Percentiles rank a stretch among this genome's conserved stretches.
Conservation (phyloP, 2,113 vertebrate species). For the Stomatorhinus ivindoensis region DNA sequence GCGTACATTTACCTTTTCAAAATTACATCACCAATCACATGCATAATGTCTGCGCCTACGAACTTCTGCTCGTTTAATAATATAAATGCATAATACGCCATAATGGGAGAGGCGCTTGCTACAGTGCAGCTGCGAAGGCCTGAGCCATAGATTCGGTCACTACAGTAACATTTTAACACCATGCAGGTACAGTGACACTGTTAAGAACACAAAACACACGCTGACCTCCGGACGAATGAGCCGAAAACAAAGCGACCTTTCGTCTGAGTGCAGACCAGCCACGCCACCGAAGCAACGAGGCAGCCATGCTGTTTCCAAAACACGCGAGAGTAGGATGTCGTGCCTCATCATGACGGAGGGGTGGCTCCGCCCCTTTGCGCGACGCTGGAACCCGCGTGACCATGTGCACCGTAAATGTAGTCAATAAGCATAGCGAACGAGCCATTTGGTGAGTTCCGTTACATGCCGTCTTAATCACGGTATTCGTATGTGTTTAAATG, state of each 20-base stretch:
- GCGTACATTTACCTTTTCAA: neutral
- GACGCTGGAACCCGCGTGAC: neutral
- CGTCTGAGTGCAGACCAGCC: conserved; percentile 50
- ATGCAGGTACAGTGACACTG: neutral
- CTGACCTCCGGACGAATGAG: conserved; percentile 47
- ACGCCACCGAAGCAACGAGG: conserved; percentile 48
- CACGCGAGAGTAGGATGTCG: conserved; percentile 48
- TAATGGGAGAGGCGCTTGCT: neutral
- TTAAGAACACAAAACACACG: neutral
- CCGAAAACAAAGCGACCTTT: conserved; percentile 32
- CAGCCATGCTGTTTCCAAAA: conserved; percentile 59
- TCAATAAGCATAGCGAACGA: neutral
- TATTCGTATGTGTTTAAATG: neutral
- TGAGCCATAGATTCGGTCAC: neutral
- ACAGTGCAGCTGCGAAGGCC: conserved; percentile 39
- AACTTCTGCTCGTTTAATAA: neutral
- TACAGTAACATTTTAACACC: neutral
- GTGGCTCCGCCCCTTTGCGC: neutral
- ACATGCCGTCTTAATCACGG: neutral
- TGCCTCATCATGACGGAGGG: neutral
- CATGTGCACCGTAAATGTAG: neutral
- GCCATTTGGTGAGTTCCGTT: neutral
- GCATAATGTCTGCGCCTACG: neutral
- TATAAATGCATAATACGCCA: neutral
- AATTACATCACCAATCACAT: neutral